phyloP scores from a whole-genome alignment of 2,113 vertebrate species.

The Eretmodus cyanostictus region DNA sequence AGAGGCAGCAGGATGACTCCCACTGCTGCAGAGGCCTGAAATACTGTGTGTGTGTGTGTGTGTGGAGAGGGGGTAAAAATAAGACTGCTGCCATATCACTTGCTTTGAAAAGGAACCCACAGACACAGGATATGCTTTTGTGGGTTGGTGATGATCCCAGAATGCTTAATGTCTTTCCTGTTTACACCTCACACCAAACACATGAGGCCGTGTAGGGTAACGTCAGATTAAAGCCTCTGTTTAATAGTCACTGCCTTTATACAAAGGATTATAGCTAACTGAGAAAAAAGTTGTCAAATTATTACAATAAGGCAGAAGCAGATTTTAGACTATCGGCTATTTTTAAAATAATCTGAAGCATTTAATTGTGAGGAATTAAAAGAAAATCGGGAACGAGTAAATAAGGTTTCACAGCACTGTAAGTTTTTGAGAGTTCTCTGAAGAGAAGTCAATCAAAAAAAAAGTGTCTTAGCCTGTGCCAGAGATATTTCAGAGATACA shows the following conservation, averaged over 20 bases:
- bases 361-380: not conserved
- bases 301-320: not conserved
- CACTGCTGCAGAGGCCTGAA: conserved; percentile 2
- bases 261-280: not conserved
- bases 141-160: not conserved
- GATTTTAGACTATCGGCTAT: not conserved
- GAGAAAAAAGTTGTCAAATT: not conserved
- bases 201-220: not conserved
- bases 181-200: not conserved
- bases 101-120: not conserved
- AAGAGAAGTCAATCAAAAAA: not conserved
- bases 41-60: not conserved
- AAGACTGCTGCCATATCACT: not conserved
- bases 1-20: conserved; percentile 11
- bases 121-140: not conserved
- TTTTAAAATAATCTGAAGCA: not conserved
- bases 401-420: not conserved
- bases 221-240: not conserved
- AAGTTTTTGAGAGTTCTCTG: not conserved
- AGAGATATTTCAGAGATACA: not conserved
- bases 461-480: not conserved
- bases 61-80: not conserved
- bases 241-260: not conserved
- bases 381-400: accelerated
- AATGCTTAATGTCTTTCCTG: not conserved